These are phyloP conservation scores for Lasius fuliginosus DNA, from an alignment of 2,888 invertebrate species.

Conservation along the genomic window DNA sequence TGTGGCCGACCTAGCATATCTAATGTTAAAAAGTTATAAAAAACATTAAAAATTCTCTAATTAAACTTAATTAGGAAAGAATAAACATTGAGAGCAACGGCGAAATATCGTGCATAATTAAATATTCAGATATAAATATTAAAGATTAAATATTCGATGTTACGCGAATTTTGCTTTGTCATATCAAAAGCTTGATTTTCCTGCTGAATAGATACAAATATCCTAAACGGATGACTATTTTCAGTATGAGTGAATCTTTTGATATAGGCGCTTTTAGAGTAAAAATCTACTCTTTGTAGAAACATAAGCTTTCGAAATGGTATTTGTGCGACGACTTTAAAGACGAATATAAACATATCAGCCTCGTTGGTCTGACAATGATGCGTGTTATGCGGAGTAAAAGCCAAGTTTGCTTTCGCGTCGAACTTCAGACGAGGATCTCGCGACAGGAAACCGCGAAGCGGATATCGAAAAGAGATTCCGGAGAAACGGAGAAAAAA, in stretches of 20 bases:
- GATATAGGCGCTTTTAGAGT: not conserved
- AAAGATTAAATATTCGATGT: no score
- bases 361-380: slow-evolving; percentile 64
- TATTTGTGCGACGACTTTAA: slow-evolving; percentile 21
- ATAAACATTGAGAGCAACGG: slow-evolving; percentile 8
- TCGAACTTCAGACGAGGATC: slow-evolving; percentile 57
- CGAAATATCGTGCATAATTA: slow-evolving; percentile 25
- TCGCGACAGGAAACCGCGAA: slow-evolving; percentile 61
- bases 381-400: slow-evolving; percentile 41
- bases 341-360: slow-evolving; percentile 50
- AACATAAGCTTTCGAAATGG: not conserved
- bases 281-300: not conserved
- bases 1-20: not conserved
- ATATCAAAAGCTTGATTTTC: not conserved
- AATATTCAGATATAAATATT: slow-evolving; percentile 40
- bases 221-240: not conserved
- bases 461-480: slow-evolving; percentile 62
- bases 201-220: not conserved
- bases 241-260: not conserved
- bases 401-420: slow-evolving; percentile 68
- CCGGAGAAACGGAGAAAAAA: slow-evolving; percentile 4
- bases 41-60: slow-evolving; percentile 3
- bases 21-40: not conserved
- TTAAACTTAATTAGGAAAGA: slow-evolving; percentile 20
- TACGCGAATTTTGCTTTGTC: not conserved